phyloP scores from a whole-genome alignment of 2,113 vertebrate genomes.

The Syrmaticus mikado region DNA sequence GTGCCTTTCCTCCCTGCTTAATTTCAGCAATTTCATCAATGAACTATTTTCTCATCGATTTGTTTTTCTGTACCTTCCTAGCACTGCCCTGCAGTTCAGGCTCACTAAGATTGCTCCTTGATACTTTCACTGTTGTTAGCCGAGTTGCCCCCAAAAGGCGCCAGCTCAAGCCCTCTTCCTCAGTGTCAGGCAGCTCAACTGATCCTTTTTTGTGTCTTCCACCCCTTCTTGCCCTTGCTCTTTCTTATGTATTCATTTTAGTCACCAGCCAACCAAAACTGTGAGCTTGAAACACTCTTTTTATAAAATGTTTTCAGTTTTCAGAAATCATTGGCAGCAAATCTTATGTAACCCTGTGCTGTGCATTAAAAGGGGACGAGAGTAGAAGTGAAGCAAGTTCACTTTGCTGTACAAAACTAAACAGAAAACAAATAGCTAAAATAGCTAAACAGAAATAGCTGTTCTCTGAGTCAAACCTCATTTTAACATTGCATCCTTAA shows the following conservation, averaged over 20 bases:
- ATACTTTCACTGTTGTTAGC: accelerated
- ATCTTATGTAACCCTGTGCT: background rate
- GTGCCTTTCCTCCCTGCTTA: background rate
- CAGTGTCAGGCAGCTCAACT: accelerated
- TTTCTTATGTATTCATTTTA: background rate
- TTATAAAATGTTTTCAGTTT: background rate
- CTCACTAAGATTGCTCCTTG: background rate
- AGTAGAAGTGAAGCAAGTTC: background rate
- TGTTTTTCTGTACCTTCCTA: background rate
- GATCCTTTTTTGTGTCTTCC: background rate
- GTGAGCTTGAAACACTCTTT: background rate
- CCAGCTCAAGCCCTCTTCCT: accelerated
- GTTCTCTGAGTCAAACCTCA: background rate
- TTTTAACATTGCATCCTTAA: background rate
- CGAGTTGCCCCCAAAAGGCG: background rate
- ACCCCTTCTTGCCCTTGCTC: background rate
- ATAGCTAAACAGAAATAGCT: background rate
- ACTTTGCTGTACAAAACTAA: background rate
- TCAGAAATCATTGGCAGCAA: background rate
- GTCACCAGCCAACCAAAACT: background rate
- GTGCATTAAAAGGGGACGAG: background rate
- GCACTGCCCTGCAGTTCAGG: background rate
- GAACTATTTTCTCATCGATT: background rate
- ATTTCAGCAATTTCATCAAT: background rate
- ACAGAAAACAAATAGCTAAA: background rate